Evolutionary conservation across 2,888 invertebrate species (phyloP).

Genomic region (Synergus laeviventris): DNA sequence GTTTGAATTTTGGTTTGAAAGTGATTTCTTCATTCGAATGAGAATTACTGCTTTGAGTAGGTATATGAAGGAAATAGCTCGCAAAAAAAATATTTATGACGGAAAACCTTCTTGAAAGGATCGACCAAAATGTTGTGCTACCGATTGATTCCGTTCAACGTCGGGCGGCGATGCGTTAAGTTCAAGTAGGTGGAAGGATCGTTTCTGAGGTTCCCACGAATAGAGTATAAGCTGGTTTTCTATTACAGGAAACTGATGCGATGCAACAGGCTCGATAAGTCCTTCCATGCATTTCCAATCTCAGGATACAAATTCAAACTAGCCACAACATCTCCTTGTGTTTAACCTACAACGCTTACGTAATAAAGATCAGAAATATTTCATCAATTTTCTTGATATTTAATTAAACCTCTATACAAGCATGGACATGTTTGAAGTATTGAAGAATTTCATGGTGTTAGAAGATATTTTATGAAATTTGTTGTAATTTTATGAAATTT

Average conservation of each 20-base stretch:
- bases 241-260: constrained; percentile 12
- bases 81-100: not conserved
- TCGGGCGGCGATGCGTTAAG: constrained; percentile 45
- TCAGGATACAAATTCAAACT: not conserved
- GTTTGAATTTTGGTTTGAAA: too few species aligned
- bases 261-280: constrained; percentile 49
- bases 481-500: too few species aligned
- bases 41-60: not conserved
- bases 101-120: not conserved
- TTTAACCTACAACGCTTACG: too few species aligned
- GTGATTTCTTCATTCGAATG: too few species aligned
- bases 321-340: not conserved
- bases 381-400: too few species aligned
- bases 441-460: too few species aligned
- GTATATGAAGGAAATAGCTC: not conserved
- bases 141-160: constrained; percentile 38
- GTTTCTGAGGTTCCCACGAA: constrained; percentile 9
- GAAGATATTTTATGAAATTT: too few species aligned
- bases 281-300: constrained; percentile 1
- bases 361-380: too few species aligned
- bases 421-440: too few species aligned
- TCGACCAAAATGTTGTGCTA: not conserved
- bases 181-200: constrained; percentile 46
- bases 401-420: too few species aligned
- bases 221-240: not conserved